Evolutionary conservation across 2,888 invertebrate species (phyloP).

Genomic region (Lamellibrachia satsuma): DNA sequence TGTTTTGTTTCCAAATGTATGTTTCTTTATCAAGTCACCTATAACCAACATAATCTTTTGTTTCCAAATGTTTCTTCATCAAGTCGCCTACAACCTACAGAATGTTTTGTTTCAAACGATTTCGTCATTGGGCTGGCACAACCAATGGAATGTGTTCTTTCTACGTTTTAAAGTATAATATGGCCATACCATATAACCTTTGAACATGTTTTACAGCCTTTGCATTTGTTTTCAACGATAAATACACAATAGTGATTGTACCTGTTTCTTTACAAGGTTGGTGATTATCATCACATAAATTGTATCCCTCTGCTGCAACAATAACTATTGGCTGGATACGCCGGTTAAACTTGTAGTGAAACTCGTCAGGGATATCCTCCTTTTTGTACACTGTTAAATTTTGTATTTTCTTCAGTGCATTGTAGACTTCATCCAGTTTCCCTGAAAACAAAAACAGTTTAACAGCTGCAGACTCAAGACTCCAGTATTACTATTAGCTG

Average conservation of each 20-base stretch:
- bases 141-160: not conserved
- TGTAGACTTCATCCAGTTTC: conserved; percentile 30
- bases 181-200: not conserved
- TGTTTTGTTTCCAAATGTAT: not conserved
- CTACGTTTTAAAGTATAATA: not conserved
- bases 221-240: not conserved
- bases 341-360: conserved; percentile 59
- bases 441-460: conserved; percentile 29
- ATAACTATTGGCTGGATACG: conserved; percentile 58
- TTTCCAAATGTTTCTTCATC: not conserved
- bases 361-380: conserved; percentile 58
- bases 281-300: conserved; percentile 29
- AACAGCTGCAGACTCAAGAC: not conserved
- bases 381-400: conserved; percentile 57
- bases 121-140: too few relatives aligned
- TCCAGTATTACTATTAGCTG: too few relatives aligned
- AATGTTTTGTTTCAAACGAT: too few relatives aligned
- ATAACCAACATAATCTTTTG: not conserved
- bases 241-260: not conserved
- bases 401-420: conserved; percentile 32
- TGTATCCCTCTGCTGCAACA: conserved; percentile 50
- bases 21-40: not conserved
- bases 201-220: not conserved
- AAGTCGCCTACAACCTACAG: too few relatives aligned
- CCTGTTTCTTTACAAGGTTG: not conserved